phyloP scores from a whole-genome alignment of 2,113 vertebrate species.

The Brienomyrus longianalis region DNA sequence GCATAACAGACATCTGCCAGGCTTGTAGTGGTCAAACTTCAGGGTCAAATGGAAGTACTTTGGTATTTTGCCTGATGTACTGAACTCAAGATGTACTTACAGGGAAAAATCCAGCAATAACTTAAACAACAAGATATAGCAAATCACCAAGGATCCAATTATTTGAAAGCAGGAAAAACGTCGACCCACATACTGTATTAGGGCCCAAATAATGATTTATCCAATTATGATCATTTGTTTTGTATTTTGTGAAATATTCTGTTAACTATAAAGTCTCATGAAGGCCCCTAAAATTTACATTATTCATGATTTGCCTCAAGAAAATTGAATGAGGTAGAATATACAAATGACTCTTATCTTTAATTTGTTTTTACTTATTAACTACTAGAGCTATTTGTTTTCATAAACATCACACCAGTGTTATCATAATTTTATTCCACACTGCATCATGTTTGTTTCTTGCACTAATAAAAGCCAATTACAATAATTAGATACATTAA shows the following conservation, averaged over 20 bases:
- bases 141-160: background rate
- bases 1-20: background rate
- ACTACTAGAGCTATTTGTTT: background rate
- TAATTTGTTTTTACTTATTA: background rate
- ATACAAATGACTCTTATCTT: background rate
- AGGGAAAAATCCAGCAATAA: background rate
- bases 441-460: conserved; percentile 2
- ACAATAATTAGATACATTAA: conserved; percentile 7
- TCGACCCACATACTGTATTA: background rate
- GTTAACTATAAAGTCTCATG: background rate
- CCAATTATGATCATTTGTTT: background rate
- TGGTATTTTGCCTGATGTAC: background rate
- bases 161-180: background rate
- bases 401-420: background rate
- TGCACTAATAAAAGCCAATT: conserved; percentile 7
- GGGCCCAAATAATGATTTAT: background rate
- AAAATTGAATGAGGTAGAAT: background rate
- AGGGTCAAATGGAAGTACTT: conserved; percentile 32
- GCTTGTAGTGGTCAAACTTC: background rate
- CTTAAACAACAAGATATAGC: background rate
- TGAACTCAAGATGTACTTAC: background rate
- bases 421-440: background rate
- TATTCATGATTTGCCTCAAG: background rate
- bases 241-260: background rate
- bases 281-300: background rate